Conservation (phyloP, 2,888 invertebrate genomes). For the Andrena marginata region DNA sequence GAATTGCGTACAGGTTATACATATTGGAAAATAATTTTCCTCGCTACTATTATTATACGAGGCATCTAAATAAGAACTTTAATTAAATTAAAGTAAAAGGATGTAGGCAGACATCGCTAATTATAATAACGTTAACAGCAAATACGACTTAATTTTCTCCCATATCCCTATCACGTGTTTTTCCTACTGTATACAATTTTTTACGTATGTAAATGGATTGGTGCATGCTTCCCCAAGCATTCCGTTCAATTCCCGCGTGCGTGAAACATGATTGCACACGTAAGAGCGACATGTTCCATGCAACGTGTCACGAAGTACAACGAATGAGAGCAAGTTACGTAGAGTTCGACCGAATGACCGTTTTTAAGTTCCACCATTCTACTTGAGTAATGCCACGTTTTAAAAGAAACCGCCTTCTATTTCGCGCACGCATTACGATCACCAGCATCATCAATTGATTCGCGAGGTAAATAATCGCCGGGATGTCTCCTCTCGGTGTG, state of each 20-base stretch:
- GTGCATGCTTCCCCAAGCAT: too few relatives aligned
- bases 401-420: slow-evolving; percentile 17
- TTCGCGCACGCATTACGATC: slow-evolving; percentile 24
- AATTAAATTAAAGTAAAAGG: too few relatives aligned
- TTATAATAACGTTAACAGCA: too few relatives aligned
- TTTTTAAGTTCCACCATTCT: slow-evolving; percentile 1
- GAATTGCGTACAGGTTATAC: not conserved
- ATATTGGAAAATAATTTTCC: not conserved
- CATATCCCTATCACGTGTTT: too few relatives aligned
- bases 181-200: too few relatives aligned
- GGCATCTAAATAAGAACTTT: too few relatives aligned
- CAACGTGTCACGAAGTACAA: slow-evolving; percentile 4
- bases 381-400: slow-evolving; percentile 32
- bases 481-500: slow-evolving; percentile 64
- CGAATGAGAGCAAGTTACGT: slow-evolving; percentile 15
- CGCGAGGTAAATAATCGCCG: not conserved
- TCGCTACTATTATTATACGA: too few relatives aligned
- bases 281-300: not conserved
- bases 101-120: too few relatives aligned
- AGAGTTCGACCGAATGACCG: not conserved
- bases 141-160: too few relatives aligned
- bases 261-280: not conserved
- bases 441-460: not conserved
- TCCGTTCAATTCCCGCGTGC: too few relatives aligned
- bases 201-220: too few relatives aligned